Base-by-base conservation (phyloP, 2,113 vertebrate species). In the Henicopernis longicauda region DNA sequence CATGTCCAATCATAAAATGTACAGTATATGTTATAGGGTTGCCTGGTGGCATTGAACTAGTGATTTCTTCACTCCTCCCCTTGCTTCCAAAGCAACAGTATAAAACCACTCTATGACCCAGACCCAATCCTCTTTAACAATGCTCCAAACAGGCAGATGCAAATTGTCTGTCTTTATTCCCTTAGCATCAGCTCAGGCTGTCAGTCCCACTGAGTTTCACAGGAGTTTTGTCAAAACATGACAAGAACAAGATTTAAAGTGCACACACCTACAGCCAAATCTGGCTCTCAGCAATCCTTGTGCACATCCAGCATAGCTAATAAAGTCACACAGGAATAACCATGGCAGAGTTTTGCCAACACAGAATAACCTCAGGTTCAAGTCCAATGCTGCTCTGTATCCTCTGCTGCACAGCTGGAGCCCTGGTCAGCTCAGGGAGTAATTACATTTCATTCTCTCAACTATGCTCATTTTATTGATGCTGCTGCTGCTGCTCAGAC, bases 211-310 rank as follows among this genome's bases (percentile, higher is more conserved):
- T 45, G 71, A 66, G 49, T 45, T 82, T 86, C 90, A 90, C 29
- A 10, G 52, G 49, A 90, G 59, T 70, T 92, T 50, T 88, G 78
- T 81, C 71, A 82, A 74, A 90, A 94, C 62, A 61, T 73, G 71
- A 69, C 65, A 66, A 49, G 72, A 80, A 38, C 40, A 65, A 42
- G 74, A 87, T 71, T 49, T 70, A 16, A 83, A 58, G 34, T 15
- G 82, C 71, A n/a, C 66, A 80, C 76, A 66, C 88, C 82, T 86
- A 45, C 49, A 59, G 74, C 57, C 61, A 61, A 36, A 79, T 63
- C 36, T 88, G 62, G 50, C 80, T 89, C 38, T 71, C 18, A 4
- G 83, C 72, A 78, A 55, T 52, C 45, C 88, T 73, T 13, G n/a
- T 74, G 55, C 71, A 90, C 90, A 92, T 38, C 89, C 87, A 80